Conservation (phyloP, 2,113 vertebrate species). For the Merops nubicus region DNA sequence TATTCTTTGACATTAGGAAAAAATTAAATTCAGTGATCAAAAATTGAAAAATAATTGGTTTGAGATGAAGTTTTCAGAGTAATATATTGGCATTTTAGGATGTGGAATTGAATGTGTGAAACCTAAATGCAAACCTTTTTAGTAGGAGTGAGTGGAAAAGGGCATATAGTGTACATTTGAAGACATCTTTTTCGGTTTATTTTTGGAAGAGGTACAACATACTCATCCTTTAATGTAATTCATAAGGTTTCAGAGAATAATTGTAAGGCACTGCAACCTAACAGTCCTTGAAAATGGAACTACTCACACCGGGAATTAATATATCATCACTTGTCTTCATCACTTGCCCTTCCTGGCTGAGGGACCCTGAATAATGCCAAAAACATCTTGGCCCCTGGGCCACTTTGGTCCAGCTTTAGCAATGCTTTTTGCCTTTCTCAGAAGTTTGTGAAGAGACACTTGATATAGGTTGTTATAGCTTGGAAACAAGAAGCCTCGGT, state of each 20-base stretch:
- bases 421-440: background rate
- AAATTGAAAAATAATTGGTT: constrained; percentile 39
- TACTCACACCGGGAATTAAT: background rate
- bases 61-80: background rate
- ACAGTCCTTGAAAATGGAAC: constrained; percentile 20
- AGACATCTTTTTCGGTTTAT: background rate
- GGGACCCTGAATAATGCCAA: background rate
- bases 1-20: constrained; percentile 9
- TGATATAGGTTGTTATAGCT: background rate
- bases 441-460: background rate
- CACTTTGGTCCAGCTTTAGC: background rate
- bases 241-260: background rate
- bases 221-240: background rate
- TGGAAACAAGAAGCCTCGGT: background rate
- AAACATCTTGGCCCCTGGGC: background rate
- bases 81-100: background rate
- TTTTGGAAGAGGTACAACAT: background rate
- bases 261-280: background rate
- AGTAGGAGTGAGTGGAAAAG: background rate
- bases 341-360: background rate
- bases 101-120: background rate
- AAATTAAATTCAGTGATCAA: constrained; percentile 52
- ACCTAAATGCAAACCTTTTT: constrained; percentile 16
- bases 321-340: background rate
- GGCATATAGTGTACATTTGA: background rate